Conservation (phyloP, 2,797 vertebrate species). For the Carduelis carduelis region DNA sequence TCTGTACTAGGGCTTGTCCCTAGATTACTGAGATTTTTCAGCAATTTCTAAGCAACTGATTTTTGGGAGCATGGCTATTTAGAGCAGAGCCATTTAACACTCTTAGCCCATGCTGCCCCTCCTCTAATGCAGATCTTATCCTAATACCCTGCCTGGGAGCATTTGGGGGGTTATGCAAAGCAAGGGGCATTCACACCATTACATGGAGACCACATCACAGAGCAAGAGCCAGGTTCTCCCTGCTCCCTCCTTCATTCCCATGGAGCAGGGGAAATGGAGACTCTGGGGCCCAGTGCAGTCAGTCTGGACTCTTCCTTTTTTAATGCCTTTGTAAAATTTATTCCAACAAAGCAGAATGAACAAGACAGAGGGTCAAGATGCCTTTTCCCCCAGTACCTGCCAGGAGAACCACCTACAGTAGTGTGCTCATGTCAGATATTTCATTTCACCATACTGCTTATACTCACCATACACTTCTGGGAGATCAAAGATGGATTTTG, state of each 20-base stretch:
- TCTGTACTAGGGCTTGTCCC: neutral
- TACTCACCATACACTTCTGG: neutral
- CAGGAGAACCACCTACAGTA: neutral
- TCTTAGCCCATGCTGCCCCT: neutral
- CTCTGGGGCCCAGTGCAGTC: neutral
- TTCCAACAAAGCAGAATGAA: neutral
- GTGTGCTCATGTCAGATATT: neutral
- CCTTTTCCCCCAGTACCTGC: neutral
- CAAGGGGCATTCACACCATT: neutral
- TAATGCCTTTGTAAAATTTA: neutral
- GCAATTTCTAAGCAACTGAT: neutral
- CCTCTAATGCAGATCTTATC: neutral
- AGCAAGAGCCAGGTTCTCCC: neutral
- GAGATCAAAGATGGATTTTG: neutral
- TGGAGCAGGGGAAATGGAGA: neutral
- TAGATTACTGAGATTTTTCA: neutral
- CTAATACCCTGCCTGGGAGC: neutral
- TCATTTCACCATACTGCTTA: neutral
- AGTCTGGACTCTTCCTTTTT: neutral
- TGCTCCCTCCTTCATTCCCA: neutral
- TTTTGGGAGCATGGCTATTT: neutral
- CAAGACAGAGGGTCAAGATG: neutral
- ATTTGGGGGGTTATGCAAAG: neutral
- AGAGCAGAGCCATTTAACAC: neutral
- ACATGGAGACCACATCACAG: neutral